Evolutionary conservation across 2,888 invertebrate genomes (phyloP), one percentile per base, ranked within the genome.

Genomic region (Sesia apiformis): DNA sequence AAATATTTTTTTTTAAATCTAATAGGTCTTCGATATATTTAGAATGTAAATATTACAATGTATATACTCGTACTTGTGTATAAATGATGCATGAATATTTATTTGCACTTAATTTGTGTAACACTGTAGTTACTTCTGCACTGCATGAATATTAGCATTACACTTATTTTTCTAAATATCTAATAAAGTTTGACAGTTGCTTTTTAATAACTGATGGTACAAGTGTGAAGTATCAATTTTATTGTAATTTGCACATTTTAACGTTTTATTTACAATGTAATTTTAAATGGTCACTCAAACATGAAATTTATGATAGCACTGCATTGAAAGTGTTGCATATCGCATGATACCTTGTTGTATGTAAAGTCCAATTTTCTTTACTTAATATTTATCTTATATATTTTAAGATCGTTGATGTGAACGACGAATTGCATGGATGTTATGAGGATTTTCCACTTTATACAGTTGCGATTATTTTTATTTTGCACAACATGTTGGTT

Each of bases 101-200:
- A 53, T 52, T 54, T 77, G 80, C 79, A 83, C 77, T 57, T 63
- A 62, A 63, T 70, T 69, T 68, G 58, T 60, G 53, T 63, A 59
- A 66, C 72, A 72, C 69, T 46, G 69, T 81, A 79, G 74, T 65
- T 65, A 64, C 55, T 61, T 57, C 63, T 63, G 82, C 84, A 84
- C 83, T 72, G 85, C 85, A 86, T 85, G 85, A 52, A 61, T 8
- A n/a, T n/a, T n/a, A n/a, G 23, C 23, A 46, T 46, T 8, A 61
- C 54, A 58, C 60, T 60, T 58, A 64, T 61, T 63, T 58, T 49
- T 39, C 42, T 51, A 39, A 53, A 50, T 40, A 46, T 51, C 49
- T 55, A 40, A 52, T 55, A 54, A 53, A 43, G 23, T 55, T 46
- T 46, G 23, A 46, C 46, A 46, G 4, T 41, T 41, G 7, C 23